Evolutionary conservation across 2,888 invertebrate genomes (phyloP), one percentile per base, ranked within the genome.

Genomic region (Balanococcus diminutus): DNA sequence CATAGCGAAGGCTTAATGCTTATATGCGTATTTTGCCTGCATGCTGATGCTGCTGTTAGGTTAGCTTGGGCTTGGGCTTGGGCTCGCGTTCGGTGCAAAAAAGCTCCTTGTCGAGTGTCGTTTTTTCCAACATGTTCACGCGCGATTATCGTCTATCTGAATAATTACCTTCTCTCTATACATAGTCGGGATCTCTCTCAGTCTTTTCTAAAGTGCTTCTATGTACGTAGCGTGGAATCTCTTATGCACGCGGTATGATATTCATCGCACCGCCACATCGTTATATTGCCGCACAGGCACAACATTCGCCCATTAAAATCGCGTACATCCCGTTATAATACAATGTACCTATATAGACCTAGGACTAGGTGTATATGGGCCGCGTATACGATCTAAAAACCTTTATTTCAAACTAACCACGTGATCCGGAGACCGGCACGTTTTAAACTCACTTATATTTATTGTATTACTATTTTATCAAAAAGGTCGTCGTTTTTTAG

Each of bases 71-170:
- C 51, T n/a, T 19, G 51, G 1, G 51, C 6, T 19, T n/a, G 3
- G 8, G 51, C 25, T n/a, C n/a, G n/a, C n/a, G n/a, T n/a, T n/a
- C n/a, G 28, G 25, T 28, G 61, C 61, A 28, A 67, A 67, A 67
- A 67, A 67, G 61, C 61, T 67, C 16, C 51, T 2, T 2, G 56
- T 56, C 42, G 51, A 67, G 61, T 28, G 61, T 67, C 61, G 61
- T 67, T 67, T 67, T 67, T 67, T 67, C 61, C 61, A 28, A 67
- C 51, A 51, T 51, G 51, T 67, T 67, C 61, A 28, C 61, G 61
- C 61, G 61, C 61, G 61, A 67, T 67, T 67, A 67, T 67, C 61
- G 61, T 67, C 61, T 67, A 67, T 67, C 61, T 67, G 28, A 67
- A 67, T 67, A 67, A 67, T 67, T 67, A 67, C 61, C 61, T 67